Evolutionary conservation across 2,113 vertebrate species (phyloP).

Genomic region (Engystomops pustulosus): DNA sequence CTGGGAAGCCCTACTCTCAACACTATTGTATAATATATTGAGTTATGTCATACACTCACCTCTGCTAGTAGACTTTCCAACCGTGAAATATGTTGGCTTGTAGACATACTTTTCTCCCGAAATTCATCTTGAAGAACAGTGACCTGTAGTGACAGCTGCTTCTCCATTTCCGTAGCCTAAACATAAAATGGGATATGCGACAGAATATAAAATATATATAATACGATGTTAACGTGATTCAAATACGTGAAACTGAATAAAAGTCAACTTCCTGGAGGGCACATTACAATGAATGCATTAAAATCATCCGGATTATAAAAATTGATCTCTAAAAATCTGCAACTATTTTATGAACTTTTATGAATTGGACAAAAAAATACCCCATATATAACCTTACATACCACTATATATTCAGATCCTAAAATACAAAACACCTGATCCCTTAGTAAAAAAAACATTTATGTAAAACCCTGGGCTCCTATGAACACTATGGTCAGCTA

Average conservation of each 20-base stretch:
- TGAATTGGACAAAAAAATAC: too few relatives aligned
- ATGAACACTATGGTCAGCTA: neutral
- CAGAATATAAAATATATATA: neutral
- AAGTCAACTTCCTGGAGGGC: neutral
- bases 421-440: too few relatives aligned
- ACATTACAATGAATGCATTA: neutral
- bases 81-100: conserved; percentile 91
- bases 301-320: too few relatives aligned
- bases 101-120: conserved; percentile 91
- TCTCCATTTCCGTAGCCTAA: conserved; percentile 94
- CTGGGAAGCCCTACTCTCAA: neutral
- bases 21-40: neutral
- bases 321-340: too few relatives aligned
- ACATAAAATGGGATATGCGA: too few relatives aligned
- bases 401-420: too few relatives aligned
- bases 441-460: neutral
- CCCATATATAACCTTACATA: too few relatives aligned
- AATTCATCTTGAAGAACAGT: conserved; percentile 93
- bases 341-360: too few relatives aligned
- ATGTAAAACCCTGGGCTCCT: neutral
- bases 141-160: conserved; percentile 94
- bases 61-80: conserved; percentile 92
- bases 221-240: neutral
- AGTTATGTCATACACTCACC: conserved; percentile 74
- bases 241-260: neutral